Evolutionary conservation across 2,888 invertebrate species (phyloP).

Genomic region (Hydrotaea diabolus): DNA sequence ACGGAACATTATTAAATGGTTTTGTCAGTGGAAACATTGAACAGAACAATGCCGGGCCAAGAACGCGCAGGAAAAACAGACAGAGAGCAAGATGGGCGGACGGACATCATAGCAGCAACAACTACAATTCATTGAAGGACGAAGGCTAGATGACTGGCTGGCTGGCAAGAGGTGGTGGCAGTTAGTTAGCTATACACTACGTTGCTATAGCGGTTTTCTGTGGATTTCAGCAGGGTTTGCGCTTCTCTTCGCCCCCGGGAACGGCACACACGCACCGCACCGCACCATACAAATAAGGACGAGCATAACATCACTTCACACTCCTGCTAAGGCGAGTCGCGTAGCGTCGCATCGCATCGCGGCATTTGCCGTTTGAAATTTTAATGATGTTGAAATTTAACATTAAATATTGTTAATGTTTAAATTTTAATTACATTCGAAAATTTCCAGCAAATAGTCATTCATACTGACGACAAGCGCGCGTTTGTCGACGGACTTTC

Average conservation of each 20-base stretch:
- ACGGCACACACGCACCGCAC: not conserved
- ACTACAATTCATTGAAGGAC: slow-evolving; percentile 2
- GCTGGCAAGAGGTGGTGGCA: not conserved
- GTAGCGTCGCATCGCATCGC: too few species aligned
- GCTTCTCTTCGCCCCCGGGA: not conserved
- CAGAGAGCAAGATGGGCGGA: not conserved
- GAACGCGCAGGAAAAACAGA: slow-evolving; percentile 12
- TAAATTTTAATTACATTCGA: slow-evolving; percentile 61
- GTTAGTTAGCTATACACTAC: slow-evolving; percentile 15
- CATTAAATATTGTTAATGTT: slow-evolving; percentile 57
- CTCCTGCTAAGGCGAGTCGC: not conserved
- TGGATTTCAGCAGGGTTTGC: not conserved
- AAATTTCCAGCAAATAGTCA: slow-evolving; percentile 44
- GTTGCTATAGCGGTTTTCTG: not conserved
- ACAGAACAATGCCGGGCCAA: slow-evolving; percentile 22
- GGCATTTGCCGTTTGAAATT: slow-evolving; percentile 54
- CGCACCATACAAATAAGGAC: not conserved
- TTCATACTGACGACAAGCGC: too few species aligned
- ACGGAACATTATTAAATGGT: slow-evolving; percentile 33
- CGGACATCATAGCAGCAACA: not conserved
- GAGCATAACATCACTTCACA: slow-evolving; percentile 18
- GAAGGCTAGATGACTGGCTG: not conserved
- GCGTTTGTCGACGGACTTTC: too few species aligned
- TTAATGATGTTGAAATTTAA: slow-evolving; percentile 65
- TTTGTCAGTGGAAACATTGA: slow-evolving; percentile 32